Evolutionary conservation across 2,797 vertebrate genomes (phyloP).

Genomic region (Stomatorhinus walkeri): DNA sequence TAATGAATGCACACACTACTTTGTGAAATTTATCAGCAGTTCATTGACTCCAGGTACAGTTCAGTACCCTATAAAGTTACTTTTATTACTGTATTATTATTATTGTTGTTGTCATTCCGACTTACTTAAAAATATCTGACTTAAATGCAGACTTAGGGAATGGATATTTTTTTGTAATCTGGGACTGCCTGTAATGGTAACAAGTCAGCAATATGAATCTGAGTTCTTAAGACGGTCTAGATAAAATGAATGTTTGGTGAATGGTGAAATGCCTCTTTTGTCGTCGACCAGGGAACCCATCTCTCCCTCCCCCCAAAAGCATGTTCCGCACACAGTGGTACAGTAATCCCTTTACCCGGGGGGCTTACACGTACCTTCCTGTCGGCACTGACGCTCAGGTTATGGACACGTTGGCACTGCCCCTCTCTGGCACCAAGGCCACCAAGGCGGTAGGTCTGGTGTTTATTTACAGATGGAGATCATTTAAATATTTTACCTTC

Average conservation of each 20-base stretch:
- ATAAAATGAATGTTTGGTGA: neutral
- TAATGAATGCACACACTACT: neutral
- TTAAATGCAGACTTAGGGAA: neutral
- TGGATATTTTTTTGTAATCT: neutral
- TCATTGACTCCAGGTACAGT: neutral
- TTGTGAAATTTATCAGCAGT: neutral
- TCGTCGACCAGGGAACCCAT: conserved; percentile 25
- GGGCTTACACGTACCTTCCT: conserved; percentile 34
- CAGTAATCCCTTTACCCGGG: conserved; percentile 29
- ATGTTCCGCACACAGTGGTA: conserved; percentile 37
- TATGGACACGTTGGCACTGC: conserved; percentile 38
- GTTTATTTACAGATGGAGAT: neutral
- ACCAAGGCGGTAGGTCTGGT: conserved; percentile 24
- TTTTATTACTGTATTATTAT: neutral
- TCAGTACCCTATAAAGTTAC: neutral
- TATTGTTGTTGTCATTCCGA: neutral
- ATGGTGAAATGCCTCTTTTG: neutral
- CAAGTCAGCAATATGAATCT: neutral
- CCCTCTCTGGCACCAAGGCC: conserved; percentile 27
- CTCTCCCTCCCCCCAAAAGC: conserved; percentile 30
- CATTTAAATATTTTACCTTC: neutral
- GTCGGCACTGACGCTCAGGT: conserved; percentile 30
- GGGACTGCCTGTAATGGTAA: neutral
- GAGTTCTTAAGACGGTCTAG: neutral
- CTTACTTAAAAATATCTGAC: neutral